Evolutionary conservation across 2,113 vertebrate species (phyloP), one percentile per base, ranked within the genome.

Genomic region (Channa maculata): DNA sequence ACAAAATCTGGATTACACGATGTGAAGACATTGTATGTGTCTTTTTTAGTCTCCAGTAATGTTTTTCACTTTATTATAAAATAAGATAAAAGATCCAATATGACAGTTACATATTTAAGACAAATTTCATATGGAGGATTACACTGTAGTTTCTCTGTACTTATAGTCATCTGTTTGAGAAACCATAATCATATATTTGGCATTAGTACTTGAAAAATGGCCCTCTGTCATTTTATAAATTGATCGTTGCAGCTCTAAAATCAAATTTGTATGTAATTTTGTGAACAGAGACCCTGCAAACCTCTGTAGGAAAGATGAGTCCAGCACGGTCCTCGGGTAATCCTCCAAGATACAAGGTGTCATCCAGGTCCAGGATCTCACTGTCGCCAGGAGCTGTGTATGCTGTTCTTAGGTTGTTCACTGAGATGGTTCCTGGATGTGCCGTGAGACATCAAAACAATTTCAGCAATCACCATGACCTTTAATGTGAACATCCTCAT

Each of bases 381-480:
- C 97, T 99, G 93, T 99, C 98, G 0, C 98, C 98, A 0, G 98
- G 98, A n/a, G 98, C 97, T 0, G 96, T 99, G 69, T 99, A 99
- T 0, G 96, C 96, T 0, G 97, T 98, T 44, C 98, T 96, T 60
- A 97, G 86, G 0, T 96, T 98, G 90, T 99, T 99, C 91, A 99
- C 96, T 44, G 98, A 99, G 93, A 99, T 99, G 55, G 98, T 99
- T 82, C 98, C 98, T 95, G 82, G 36, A 70, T 11, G n/a, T 9
- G 79, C 50, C 9, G 33, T 8, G 33, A 66, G 13, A 77, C 71
- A 84, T 33, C 41, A 59, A 67, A 85, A 59, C 67, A 79, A 77
- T 62, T 36, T 85, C 58, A 75, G 61, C 53, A 65, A 82, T 70
- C 15, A 12, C 44, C 34, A 37, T 71, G 77, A 83, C 84, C 73